phyloP scores from a whole-genome alignment of 2,113 vertebrate genomes.

The Pyrgilauda ruficollis region DNA sequence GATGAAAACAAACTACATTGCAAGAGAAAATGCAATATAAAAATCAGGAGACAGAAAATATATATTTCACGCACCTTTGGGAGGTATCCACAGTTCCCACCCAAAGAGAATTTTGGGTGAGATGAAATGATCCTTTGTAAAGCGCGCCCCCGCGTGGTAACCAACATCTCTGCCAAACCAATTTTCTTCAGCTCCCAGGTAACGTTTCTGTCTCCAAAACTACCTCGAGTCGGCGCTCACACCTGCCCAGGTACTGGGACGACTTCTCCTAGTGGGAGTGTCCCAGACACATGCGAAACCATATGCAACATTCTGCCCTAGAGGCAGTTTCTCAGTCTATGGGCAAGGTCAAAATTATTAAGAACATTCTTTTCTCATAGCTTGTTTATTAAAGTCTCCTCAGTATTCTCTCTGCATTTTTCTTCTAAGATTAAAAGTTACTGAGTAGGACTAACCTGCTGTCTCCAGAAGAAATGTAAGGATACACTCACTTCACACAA shows the following conservation, averaged over 20 bases:
- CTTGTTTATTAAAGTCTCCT: background rate
- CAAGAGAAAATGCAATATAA: background rate
- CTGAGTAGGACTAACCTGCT: background rate
- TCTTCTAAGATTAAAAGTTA: background rate
- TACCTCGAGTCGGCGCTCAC: background rate
- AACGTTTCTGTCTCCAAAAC: background rate
- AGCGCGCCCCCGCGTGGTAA: slow-evolving; percentile 34
- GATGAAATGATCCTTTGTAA: background rate
- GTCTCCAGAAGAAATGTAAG: background rate
- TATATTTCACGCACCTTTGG: background rate
- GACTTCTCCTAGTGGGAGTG: background rate
- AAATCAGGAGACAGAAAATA: background rate
- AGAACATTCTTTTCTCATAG: background rate
- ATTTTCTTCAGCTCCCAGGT: background rate
- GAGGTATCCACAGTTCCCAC: background rate
- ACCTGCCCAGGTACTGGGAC: background rate
- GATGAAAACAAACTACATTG: background rate
- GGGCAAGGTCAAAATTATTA: background rate
- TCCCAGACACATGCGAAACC: background rate
- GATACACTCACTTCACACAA: background rate
- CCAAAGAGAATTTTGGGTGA: background rate
- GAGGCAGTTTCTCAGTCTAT: background rate
- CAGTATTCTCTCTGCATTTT: background rate
- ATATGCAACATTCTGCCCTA: background rate
- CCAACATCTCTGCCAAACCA: background rate